These are phyloP conservation scores for Montipora sp. DNA, from an alignment of 64 coral and sea anemone species.

Conservation along the genomic window DNA sequence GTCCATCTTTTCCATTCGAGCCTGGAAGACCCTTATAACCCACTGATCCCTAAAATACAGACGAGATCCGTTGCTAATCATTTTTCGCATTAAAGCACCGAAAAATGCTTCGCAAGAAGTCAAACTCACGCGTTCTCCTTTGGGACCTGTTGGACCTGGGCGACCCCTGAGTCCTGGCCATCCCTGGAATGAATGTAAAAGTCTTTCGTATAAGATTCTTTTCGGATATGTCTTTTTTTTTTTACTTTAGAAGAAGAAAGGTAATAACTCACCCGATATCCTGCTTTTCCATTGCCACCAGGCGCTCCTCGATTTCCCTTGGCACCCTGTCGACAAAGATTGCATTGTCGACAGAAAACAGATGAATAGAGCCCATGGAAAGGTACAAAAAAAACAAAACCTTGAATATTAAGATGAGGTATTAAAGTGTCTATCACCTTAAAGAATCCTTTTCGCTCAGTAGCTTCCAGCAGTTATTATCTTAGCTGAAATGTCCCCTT, in stretches of 20 bases:
- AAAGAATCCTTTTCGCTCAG: no score
- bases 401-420: no score
- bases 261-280: constrained; percentile 8
- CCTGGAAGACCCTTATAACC: background rate
- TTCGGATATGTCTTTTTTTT: no score
- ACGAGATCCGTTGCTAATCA: background rate
- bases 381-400: no score
- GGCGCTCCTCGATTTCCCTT: background rate
- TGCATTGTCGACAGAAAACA: background rate
- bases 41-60: background rate
- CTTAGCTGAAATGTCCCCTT: no score
- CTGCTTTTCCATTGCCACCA: background rate
- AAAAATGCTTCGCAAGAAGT: background rate
- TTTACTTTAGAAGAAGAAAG: background rate
- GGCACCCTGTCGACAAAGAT: background rate
- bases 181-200: background rate
- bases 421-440: no score
- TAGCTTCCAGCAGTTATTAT: no score
- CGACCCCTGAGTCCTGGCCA: background rate
- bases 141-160: constrained; percentile 8
- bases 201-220: no score
- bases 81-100: no score
- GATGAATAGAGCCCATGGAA: background rate
- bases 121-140: constrained; percentile 23
- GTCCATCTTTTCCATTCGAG: constrained; percentile 19